Conservation (phyloP, 2,113 vertebrate genomes). For the Holacanthus passer region DNA sequence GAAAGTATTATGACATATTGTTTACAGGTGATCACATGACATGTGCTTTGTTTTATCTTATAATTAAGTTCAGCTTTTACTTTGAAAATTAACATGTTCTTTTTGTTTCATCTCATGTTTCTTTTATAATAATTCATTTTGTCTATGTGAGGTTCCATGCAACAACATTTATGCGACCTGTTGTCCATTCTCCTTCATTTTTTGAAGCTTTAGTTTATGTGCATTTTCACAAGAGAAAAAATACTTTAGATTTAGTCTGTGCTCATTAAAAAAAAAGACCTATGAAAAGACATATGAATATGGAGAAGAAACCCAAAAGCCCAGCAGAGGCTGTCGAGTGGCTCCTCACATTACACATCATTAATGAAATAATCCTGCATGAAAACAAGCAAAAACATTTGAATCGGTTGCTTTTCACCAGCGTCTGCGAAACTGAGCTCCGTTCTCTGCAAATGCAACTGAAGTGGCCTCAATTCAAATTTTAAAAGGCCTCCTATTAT, state of each 20-base stretch:
- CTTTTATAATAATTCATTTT: conserved; percentile 2
- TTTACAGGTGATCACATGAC: neutral
- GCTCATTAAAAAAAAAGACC: neutral
- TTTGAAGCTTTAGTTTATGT: neutral
- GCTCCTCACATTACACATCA: conserved; percentile 10
- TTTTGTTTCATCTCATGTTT: neutral
- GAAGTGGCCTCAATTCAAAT: conserved; percentile 71
- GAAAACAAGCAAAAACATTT: conserved; percentile 40
- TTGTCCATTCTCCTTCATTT: neutral
- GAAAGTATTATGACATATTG: neutral
- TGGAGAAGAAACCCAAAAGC: conserved; percentile 29
- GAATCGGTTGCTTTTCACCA: conserved; percentile 45
- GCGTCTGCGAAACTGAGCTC: conserved; percentile 47
- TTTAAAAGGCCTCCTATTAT: conserved; percentile 67
- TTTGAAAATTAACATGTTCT: neutral
- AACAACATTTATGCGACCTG: neutral
- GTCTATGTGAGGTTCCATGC: neutral
- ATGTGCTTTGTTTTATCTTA: neutral
- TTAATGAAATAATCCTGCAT: conserved; percentile 31
- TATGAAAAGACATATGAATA: conserved; percentile 41
- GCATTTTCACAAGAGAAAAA: neutral
- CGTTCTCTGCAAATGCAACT: conserved; percentile 58
- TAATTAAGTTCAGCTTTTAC: neutral
- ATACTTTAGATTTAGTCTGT: neutral
- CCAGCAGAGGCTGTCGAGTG: conserved; percentile 8